These are phyloP conservation scores for Hypothenemus hampei DNA, from an alignment of 1,140 invertebrate species.

Conservation along the genomic window DNA sequence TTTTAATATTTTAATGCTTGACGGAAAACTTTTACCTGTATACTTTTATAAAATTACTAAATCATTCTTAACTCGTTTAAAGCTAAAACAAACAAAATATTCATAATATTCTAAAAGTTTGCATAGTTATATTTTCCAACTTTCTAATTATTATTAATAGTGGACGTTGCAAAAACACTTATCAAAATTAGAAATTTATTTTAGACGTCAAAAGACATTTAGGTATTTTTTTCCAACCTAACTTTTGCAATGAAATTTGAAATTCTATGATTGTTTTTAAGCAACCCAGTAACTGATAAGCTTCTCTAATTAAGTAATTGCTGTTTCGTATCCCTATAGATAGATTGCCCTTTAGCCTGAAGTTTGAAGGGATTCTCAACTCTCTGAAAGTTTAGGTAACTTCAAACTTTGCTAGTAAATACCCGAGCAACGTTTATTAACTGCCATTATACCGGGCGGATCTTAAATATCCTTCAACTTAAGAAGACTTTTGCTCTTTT, in stretches of 20 bases:
- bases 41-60: conserved; percentile 12
- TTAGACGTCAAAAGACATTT: too few species aligned
- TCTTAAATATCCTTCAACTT: conserved; percentile 2
- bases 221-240: too few species aligned
- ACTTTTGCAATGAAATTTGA: too few species aligned
- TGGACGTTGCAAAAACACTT: too few species aligned
- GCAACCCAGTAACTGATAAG: conserved; percentile 15
- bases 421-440: conserved; percentile 15
- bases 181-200: too few species aligned
- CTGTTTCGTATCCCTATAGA: conserved; percentile 35
- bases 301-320: conserved; percentile 37
- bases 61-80: not conserved
- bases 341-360: conserved; percentile 15
- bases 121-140: conserved; percentile 7
- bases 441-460: conserved; percentile 14
- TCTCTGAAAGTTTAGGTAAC: conserved; percentile 18
- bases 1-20: conserved; percentile 8
- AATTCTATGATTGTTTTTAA: too few species aligned
- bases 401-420: conserved; percentile 17
- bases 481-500: not conserved
- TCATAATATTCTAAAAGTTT: conserved; percentile 15
- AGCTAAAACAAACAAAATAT: conserved; percentile 13
- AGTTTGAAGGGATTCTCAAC: conserved; percentile 23
- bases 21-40: conserved; percentile 14
- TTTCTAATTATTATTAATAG: conserved; percentile 7